Conservation (phyloP, 2,797 vertebrate genomes). For the Acipenser ruthenus region DNA sequence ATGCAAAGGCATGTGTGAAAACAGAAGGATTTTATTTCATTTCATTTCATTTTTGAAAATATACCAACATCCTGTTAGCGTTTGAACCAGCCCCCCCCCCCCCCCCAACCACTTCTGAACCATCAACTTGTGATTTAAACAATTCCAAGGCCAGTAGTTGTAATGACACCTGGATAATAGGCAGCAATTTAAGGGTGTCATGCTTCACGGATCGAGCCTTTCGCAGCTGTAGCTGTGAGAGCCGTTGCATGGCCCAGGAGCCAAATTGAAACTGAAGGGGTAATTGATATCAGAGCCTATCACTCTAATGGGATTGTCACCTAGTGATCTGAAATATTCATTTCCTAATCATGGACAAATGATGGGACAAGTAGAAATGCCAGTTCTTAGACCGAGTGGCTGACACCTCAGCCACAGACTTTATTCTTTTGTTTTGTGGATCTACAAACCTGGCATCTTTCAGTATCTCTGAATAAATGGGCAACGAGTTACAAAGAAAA, state of each 20-base stretch:
- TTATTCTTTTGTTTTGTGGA: constrained; percentile 33
- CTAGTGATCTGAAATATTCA: constrained; percentile 55
- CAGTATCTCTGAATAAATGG: constrained; percentile 36
- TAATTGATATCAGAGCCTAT: constrained; percentile 69
- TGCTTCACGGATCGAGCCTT: constrained; percentile 55
- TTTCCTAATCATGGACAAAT: constrained; percentile 43
- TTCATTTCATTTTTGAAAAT: too few species aligned
- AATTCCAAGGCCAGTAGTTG: constrained; percentile 52
- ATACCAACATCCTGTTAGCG: constrained; percentile 5
- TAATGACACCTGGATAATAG: constrained; percentile 73
- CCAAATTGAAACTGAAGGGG: constrained; percentile 64
- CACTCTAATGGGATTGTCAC: constrained; percentile 67
- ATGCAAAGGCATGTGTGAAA: too few species aligned
- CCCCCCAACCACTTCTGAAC: constrained; percentile 29
- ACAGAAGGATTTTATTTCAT: too few species aligned
- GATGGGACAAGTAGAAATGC: constrained; percentile 45
- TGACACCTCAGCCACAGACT: constrained; percentile 29
- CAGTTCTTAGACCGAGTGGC: constrained; percentile 32
- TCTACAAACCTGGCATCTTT: constrained; percentile 36
- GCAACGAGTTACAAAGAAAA: constrained; percentile 35
- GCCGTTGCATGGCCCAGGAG: constrained; percentile 35
- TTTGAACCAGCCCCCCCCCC: constrained; percentile 19
- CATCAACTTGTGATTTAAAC: constrained; percentile 49
- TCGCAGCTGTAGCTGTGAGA: constrained; percentile 53
- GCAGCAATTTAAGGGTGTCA: constrained; percentile 71